Evolutionary conservation across 1,140 invertebrate genomes (phyloP).

Genomic region (Drosophila ercepeae): DNA sequence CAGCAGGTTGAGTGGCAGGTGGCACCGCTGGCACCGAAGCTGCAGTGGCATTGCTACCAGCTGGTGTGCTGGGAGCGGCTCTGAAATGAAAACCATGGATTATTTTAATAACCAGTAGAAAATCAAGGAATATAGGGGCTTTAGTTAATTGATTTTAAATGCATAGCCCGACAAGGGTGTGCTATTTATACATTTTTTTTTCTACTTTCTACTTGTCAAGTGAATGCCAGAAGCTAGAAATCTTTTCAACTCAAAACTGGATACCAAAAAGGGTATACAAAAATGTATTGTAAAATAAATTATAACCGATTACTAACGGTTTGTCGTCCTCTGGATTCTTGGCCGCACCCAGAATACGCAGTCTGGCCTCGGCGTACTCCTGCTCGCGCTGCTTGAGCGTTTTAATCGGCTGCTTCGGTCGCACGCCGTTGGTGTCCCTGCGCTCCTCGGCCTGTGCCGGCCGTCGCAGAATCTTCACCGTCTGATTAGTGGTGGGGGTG

Average conservation of each 20-base stretch:
- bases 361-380: slow-evolving; percentile 93
- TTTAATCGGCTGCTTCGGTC: slow-evolving; percentile 90
- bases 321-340: slow-evolving; percentile 89
- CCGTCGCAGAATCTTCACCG: slow-evolving; percentile 92
- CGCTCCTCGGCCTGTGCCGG: slow-evolving; percentile 87
- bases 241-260: too few relatives aligned
- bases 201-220: too few relatives aligned
- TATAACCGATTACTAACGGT: slow-evolving; percentile 85
- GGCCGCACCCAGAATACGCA: slow-evolving; percentile 92
- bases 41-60: slow-evolving; percentile 18
- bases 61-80: slow-evolving; percentile 33
- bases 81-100: slow-evolving; percentile 14
- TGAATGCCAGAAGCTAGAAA: too few relatives aligned
- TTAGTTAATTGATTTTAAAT: too few relatives aligned
- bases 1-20: slow-evolving; percentile 33
- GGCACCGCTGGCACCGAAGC: slow-evolving; percentile 3
- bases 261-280: too few relatives aligned
- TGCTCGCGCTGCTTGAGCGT: slow-evolving; percentile 93
- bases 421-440: slow-evolving; percentile 83
- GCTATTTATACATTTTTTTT: too few relatives aligned
- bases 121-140: not conserved
- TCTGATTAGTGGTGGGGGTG: slow-evolving; percentile 87
- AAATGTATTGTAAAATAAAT: too few relatives aligned
- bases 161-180: too few relatives aligned
- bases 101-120: not conserved